Evolutionary conservation across 2,113 vertebrate genomes (phyloP).

Genomic region (Clarias gariepinus): DNA sequence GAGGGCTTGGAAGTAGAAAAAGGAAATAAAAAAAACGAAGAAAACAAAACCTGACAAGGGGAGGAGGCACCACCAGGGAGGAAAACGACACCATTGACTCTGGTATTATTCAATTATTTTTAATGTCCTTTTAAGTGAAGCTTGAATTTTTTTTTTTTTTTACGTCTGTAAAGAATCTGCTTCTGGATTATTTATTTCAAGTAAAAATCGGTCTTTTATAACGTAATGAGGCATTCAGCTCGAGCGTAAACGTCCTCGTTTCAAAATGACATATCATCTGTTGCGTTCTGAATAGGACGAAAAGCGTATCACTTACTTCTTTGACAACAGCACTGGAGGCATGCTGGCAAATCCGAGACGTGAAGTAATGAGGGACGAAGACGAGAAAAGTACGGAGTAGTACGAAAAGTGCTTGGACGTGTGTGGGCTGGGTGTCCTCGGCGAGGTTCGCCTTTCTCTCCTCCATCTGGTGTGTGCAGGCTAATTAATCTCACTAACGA

Average conservation of each 20-base stretch:
- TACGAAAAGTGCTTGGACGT: conserved; percentile 4
- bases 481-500: conserved; percentile 54
- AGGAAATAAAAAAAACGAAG: neutral
- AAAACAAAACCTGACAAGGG: neutral
- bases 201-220: neutral
- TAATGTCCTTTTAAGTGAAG: neutral
- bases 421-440: conserved; percentile 8
- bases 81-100: neutral
- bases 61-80: neutral
- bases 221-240: conserved; percentile 15
- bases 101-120: neutral
- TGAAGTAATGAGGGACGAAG: neutral
- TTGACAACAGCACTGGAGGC: neutral
- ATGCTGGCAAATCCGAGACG: neutral
- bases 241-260: conserved; percentile 1
- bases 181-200: conserved; percentile 1
- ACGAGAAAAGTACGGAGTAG: neutral
- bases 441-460: conserved; percentile 36
- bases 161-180: conserved; percentile 3
- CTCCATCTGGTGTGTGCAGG: conserved; percentile 48
- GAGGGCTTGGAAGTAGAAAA: neutral
- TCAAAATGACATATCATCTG: conserved; percentile 23
- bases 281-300: neutral
- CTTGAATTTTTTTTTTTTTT: neutral
- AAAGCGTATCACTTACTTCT: neutral